Base-by-base conservation (phyloP, 2,113 vertebrate species). In the Euleptes europaea region DNA sequence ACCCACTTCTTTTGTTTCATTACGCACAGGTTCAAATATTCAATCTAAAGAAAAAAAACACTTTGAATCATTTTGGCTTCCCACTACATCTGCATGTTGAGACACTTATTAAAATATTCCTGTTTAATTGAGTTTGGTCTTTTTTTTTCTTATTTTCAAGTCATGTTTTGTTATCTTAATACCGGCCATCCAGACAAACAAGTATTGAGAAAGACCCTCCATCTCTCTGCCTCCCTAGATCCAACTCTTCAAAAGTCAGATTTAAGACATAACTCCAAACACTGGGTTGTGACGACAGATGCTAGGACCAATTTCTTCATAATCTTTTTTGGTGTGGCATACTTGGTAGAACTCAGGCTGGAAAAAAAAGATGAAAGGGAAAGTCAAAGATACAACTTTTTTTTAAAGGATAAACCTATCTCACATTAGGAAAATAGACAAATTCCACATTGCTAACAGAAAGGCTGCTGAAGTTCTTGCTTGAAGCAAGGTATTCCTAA, bases 241-340 rank as follows among this genome's bases (percentile, higher is more conserved):
- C 93, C 94, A 89, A 90, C 90, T 90, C 91, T 85, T 88, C 67
- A 51, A 28, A 92, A 94, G 92, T 92, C 96, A 94, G 78, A 86
- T 95, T 98, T 98, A 99, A 85, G 98, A 99, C 99, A 99, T 99
- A 94, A 99, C 99, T 92, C 99, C 99, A 85, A 99, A 99, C 90
- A 99, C 99, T n/a, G 99, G 99, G 95, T 99, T 99, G 97, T 99
- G 98, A 96, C 98, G 99, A 95, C 99, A 99, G 97, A 99, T 99
- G 97, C 99, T 99, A 89, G 99, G 99, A 92, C 99, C 99, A 87
- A 99, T 99, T 96, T 99, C 99, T 93, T 99, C 99, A 92, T 99
- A 99, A 95, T 99, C 99, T 94, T 99, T 99, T 96, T 99, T 99
- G 97, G 99, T 99, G 97, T 99, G 99, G 97, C 99, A 99, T 84